Evolutionary conservation across 2,113 vertebrate genomes (phyloP), one percentile per base, ranked within the genome.

Genomic region (Microcebus griseorufus): DNA sequence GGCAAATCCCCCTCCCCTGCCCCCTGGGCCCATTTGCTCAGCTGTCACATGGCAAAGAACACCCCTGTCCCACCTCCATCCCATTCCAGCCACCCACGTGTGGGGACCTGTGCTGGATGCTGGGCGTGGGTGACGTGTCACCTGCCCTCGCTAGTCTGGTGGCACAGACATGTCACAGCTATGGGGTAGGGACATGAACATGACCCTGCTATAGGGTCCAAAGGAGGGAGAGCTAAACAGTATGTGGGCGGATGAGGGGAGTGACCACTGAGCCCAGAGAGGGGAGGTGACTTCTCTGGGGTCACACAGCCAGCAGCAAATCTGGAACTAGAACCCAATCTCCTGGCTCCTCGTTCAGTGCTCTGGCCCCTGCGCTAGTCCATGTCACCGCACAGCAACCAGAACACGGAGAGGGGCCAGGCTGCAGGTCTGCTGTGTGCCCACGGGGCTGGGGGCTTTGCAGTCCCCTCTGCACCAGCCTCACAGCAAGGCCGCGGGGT

Each of bases 271-370:
- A 67, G 64, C 64, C 32, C 91, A 90, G 75, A 73, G 64, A 88
- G 55, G 45, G 60, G 58, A 62, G 29, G 60, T 9, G 62, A 20
- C 16, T 10, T 60, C 70, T 78, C 72, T 11, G 27, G 14, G 65
- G 58, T 51, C 48, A 34, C 88, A 80, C 84, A 90, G 80, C 75
- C 45, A 51, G 73, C 85, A 90, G 85, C 78, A 65, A 39, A 14
- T 76, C 37, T 39, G 65, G 42, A 20, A n/a, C 48, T 81, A 65
- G 93, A 79, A 17, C 32, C 81, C 55, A 10, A 3, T n/a, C 9
- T 92, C 60, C 65, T 5, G 23, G 32, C 25, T 76, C 62, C 6
- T 5, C 4, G 2, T 14, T 29, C 45, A 7, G 32, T 9, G 62
- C 23, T 39, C 37, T 39, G n/a, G 14, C 25, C 8, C 25, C 29